Evolutionary conservation across 2,113 vertebrate genomes (phyloP), one percentile per base, ranked within the genome.

Genomic region (Clarias magur): DNA sequence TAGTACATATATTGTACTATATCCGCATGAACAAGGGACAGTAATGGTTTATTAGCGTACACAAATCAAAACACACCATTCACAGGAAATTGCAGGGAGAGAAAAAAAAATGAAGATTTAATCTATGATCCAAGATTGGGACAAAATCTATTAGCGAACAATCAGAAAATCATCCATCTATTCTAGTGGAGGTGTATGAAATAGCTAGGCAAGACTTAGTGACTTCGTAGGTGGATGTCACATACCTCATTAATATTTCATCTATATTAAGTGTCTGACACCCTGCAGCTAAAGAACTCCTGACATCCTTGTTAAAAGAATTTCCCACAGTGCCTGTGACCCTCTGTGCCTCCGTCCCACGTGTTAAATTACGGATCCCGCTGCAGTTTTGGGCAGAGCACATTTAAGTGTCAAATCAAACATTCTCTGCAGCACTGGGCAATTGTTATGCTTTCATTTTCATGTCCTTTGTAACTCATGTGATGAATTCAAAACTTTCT

Each of bases 231-330:
- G 56, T 87, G 38, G 68, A 75, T 87, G 80, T 72, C 80, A 82
- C 80, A 63, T 63, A 75, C 68, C 79, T 87, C 86, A 87, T 87
- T 87, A 87, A 87, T 75, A 82, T 87, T 87, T 87, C 17, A 53
- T 82, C 80, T 87, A 82, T 87, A 87, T 82, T 75, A 87, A 87
- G 86, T 73, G 60, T 82, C 38, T 82, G 86, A 53, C 57, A 87
- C 56, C 80, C 86, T 82, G 67, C 68, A 63, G 86, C 80, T 82
- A 82, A 82, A 73, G 25, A 87, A 87, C 80, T 72, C 53, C 62
- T 80, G 85, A 67, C 76, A 86, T 75, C 57, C 67, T 27, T 87
- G 63, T 82, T 87, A 75, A 87, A 82, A 27, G 34, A 62, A 82
- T 82, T 73, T 73, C 56, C 79, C 79, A 82, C 34, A 63, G 68